Percentiles rank a stretch among this genome's conserved stretches.
phyloP scores from a whole-genome alignment of 2,888 invertebrate genomes.

The Coleophora deauratella region DNA sequence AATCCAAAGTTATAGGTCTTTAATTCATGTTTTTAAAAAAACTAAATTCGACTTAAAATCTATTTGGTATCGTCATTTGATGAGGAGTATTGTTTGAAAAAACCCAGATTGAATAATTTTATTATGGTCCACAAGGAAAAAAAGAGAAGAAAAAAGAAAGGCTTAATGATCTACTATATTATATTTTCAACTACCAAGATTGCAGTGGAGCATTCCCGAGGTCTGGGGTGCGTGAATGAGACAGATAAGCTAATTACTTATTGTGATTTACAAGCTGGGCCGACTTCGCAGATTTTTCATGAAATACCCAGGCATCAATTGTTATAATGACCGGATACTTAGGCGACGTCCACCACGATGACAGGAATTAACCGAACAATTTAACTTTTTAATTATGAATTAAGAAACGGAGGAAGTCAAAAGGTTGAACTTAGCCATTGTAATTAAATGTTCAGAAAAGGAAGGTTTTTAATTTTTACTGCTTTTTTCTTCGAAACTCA shows the following conservation, averaged over 20 bases:
- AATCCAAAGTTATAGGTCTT: no score
- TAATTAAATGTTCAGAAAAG: conserved; percentile 45
- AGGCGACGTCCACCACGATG: conserved; percentile 59
- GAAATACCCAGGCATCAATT: conserved; percentile 41
- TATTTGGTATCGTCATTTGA: no score
- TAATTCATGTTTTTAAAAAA: no score
- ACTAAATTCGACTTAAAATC: no score
- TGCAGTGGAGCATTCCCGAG: background rate
- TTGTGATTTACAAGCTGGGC: conserved; percentile 56
- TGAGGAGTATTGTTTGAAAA: no score
- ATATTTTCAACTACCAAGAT: no score
- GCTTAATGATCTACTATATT: no score
- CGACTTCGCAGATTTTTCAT: conserved; percentile 42
- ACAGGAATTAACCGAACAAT: conserved; percentile 66
- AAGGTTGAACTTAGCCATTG: conserved; percentile 49
- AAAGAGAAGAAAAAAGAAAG: no score
- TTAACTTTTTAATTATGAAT: conserved; percentile 69
- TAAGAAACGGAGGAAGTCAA: conserved; percentile 54
- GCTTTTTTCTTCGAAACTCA: no score
- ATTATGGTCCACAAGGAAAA: no score
- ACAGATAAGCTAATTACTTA: conserved; percentile 69
- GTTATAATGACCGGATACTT: conserved; percentile 41
- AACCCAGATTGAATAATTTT: no score
- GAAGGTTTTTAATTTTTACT: conserved; percentile 28
- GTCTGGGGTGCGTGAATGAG: conserved; percentile 40